phyloP scores from a whole-genome alignment of 1,140 invertebrate species.

The Neodiprion pinetum region DNA sequence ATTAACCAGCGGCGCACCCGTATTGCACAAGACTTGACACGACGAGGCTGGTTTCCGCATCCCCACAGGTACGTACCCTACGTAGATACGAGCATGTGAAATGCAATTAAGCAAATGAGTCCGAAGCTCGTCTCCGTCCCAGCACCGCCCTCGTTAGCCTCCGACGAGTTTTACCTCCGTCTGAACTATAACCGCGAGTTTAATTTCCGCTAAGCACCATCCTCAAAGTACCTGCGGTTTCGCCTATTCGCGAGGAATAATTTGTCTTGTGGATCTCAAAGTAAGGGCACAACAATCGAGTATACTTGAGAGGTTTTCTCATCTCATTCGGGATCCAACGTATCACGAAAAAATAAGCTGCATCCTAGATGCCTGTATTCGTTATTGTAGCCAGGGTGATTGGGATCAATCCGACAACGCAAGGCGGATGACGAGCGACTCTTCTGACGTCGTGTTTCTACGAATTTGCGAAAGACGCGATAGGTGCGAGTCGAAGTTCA shows the following conservation, averaged over 20 bases:
- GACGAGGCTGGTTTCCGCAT: too few species aligned
- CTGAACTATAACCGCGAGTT: neutral
- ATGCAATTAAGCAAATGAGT: slow-evolving; percentile 1
- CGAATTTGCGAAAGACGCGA: too few species aligned
- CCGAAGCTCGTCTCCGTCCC: neutral
- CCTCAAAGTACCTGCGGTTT: neutral
- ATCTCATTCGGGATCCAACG: neutral
- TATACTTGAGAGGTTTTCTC: neutral
- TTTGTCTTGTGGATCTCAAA: neutral
- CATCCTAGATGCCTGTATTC: too few species aligned
- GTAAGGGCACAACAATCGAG: neutral
- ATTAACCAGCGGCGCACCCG: too few species aligned
- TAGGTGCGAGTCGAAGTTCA: too few species aligned
- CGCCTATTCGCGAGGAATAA: neutral
- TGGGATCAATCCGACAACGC: too few species aligned
- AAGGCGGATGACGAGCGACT: too few species aligned
- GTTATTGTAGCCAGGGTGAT: too few species aligned
- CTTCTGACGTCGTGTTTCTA: too few species aligned
- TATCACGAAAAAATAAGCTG: neutral
- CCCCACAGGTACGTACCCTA: too few species aligned
- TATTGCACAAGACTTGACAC: too few species aligned
- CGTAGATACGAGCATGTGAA: neutral
- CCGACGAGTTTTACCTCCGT: neutral
- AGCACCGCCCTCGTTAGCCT: neutral
- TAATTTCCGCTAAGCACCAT: neutral